phyloP scores from a whole-genome alignment of 2,797 vertebrate species.

The Esox masquinongy region DNA sequence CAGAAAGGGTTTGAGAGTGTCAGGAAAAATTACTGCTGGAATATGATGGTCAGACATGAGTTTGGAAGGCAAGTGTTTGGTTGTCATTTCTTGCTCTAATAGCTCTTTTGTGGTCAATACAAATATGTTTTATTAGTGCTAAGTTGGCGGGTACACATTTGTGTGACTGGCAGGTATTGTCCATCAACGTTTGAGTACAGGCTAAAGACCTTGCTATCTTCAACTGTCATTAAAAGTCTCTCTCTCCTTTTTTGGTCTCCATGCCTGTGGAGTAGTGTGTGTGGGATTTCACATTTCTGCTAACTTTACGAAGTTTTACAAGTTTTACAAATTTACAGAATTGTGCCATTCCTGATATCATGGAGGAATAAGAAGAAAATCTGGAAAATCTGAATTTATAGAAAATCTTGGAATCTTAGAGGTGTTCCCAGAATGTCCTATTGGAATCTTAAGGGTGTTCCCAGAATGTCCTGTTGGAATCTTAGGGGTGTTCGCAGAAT shows the following conservation, averaged over 20 bases:
- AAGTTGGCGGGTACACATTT: constrained; percentile 50
- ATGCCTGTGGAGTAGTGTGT: too few relatives aligned
- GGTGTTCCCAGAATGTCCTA: too few relatives aligned
- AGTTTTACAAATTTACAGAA: too few relatives aligned
- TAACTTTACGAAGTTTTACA: too few relatives aligned
- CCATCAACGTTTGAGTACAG: constrained; percentile 37
- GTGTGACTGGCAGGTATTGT: constrained; percentile 49
- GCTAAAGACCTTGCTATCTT: constrained; percentile 56
- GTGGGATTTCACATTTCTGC: too few relatives aligned
- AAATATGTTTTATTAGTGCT: constrained; percentile 52
- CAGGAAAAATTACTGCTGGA: neutral
- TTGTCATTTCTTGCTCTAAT: constrained; percentile 66
- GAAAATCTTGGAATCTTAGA: too few relatives aligned
- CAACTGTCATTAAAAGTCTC: constrained; percentile 49
- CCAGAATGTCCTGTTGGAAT: too few relatives aligned
- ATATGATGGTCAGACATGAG: constrained; percentile 25
- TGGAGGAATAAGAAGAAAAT: too few relatives aligned
- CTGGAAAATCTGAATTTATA: too few relatives aligned
- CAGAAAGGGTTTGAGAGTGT: neutral
- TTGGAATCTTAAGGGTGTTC: too few relatives aligned
- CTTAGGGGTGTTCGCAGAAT: too few relatives aligned
- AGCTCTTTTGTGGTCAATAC: constrained; percentile 77
- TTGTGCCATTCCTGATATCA: too few relatives aligned
- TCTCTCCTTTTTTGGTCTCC: constrained; percentile 8
- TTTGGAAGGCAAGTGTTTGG: neutral